phyloP scores from a whole-genome alignment of 2,797 vertebrate genomes.

The Girardinus metallicus region DNA sequence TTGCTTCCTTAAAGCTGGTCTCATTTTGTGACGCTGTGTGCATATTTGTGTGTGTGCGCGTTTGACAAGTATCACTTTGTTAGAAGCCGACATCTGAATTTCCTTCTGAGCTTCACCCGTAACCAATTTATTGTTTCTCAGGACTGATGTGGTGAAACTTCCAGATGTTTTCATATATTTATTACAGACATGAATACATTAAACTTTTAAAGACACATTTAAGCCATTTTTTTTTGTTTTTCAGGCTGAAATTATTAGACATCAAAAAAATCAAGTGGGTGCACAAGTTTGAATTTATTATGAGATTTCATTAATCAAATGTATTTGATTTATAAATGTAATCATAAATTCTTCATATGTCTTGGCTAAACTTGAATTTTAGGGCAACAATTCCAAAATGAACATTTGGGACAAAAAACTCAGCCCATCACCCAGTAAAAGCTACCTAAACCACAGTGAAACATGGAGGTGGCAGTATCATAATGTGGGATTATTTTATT shows the following conservation, averaged over 20 bases:
- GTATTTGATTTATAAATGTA: no score
- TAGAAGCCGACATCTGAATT: constrained; percentile 45
- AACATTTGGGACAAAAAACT: background rate
- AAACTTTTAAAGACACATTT: background rate
- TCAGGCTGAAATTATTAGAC: background rate
- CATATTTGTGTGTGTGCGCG: background rate
- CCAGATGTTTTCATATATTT: constrained; percentile 28
- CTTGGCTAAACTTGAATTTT: no score
- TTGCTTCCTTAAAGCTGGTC: constrained; percentile 33
- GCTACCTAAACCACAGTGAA: background rate
- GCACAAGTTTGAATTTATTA: background rate
- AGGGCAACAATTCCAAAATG: background rate
- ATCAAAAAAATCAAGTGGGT: background rate
- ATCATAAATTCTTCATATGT: no score
- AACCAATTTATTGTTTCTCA: constrained; percentile 41
- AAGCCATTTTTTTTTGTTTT: background rate
- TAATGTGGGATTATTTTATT: background rate
- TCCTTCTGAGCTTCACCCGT: constrained; percentile 45
- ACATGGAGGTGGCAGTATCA: background rate
- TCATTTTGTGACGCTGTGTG: constrained; percentile 16
- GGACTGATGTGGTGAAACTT: constrained; percentile 37
- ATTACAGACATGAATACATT: background rate
- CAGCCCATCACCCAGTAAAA: background rate
- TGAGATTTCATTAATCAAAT: background rate
- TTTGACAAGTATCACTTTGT: constrained; percentile 38